Evolutionary conservation across 2,113 vertebrate genomes (phyloP).

Genomic region (Dicaeum eximium): DNA sequence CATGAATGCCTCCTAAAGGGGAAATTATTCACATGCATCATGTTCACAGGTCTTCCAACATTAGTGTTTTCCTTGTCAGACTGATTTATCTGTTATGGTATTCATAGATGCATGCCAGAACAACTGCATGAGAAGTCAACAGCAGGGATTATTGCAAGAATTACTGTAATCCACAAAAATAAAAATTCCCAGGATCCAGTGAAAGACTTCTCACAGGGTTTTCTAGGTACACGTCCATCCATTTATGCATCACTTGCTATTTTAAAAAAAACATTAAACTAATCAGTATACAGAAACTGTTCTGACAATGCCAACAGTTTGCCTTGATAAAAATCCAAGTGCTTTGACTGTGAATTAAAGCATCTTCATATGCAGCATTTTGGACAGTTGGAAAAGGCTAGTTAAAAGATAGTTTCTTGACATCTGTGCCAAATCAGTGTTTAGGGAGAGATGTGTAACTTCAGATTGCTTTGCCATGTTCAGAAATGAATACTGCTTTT

Average conservation of each 20-base stretch:
- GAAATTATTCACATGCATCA: slow-evolving; percentile 94
- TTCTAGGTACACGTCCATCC: slow-evolving; percentile 72
- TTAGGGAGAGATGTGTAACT: slow-evolving; percentile 68
- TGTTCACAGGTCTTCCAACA: slow-evolving; percentile 80
- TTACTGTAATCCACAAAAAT: slow-evolving; percentile 72
- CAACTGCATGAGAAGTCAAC: slow-evolving; percentile 66
- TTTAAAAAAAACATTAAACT: slow-evolving; percentile 44
- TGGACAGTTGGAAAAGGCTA: slow-evolving; percentile 65
- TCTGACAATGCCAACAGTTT: slow-evolving; percentile 60
- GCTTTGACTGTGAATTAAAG: slow-evolving; percentile 66
- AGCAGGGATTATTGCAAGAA: slow-evolving; percentile 76
- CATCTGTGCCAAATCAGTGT: slow-evolving; percentile 67
- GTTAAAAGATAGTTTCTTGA: slow-evolving; percentile 75
- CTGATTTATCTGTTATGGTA: slow-evolving; percentile 65
- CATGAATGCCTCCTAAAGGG: slow-evolving; percentile 97
- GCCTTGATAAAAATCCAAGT: slow-evolving; percentile 65
- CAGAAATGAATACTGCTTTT: slow-evolving; percentile 76
- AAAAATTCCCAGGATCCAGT: slow-evolving; percentile 63
- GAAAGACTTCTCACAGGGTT: slow-evolving; percentile 63
- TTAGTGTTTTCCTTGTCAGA: slow-evolving; percentile 73
- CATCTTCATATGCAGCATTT: slow-evolving; percentile 71
- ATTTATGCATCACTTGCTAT: slow-evolving; percentile 66
- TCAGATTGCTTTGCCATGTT: slow-evolving; percentile 73
- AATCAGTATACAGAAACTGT: slow-evolving; percentile 52
- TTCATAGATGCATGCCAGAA: slow-evolving; percentile 77